These are phyloP conservation scores for Nasonia oneida DNA, from an alignment of 2,888 invertebrate species.

Conservation along the genomic window DNA sequence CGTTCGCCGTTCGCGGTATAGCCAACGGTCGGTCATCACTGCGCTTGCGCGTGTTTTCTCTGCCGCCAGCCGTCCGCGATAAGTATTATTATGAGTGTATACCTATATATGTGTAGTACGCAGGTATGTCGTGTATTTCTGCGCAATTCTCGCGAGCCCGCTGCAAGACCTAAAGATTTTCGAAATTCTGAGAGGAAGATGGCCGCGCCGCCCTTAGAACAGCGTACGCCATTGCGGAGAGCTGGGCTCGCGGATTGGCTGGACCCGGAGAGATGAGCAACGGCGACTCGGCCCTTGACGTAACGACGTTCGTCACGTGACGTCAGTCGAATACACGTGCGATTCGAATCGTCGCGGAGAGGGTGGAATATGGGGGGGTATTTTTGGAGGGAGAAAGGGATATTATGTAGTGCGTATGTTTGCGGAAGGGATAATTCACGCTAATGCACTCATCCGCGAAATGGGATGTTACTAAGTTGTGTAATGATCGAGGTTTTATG, in stretches of 20 bases:
- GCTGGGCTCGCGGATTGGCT: conserved; percentile 5
- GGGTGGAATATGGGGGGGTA: background rate
- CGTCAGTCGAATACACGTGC: conserved; percentile 48
- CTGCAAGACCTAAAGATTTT: conserved; percentile 72
- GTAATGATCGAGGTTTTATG: too few species aligned
- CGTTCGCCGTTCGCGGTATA: too few species aligned
- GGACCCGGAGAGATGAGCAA: background rate
- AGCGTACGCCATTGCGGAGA: conserved; percentile 70
- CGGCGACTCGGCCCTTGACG: conserved; percentile 37
- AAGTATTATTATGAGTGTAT: conserved; percentile 3
- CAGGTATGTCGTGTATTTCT: background rate
- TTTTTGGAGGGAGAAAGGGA: background rate
- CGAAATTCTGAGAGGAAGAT: conserved; percentile 78
- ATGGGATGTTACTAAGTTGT: background rate
- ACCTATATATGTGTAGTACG: background rate
- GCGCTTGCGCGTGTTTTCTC: background rate
- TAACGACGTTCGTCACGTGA: conserved; percentile 42
- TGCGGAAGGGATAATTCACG: background rate
- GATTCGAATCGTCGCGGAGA: background rate
- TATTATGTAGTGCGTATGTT: background rate
- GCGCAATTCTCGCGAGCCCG: background rate
- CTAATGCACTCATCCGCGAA: conserved; percentile 13
- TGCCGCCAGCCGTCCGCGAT: too few species aligned
- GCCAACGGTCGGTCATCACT: background rate
- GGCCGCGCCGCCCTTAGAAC: conserved; percentile 70